phyloP scores from a whole-genome alignment of 2,797 vertebrate species.

The Scolopax rusticola region DNA sequence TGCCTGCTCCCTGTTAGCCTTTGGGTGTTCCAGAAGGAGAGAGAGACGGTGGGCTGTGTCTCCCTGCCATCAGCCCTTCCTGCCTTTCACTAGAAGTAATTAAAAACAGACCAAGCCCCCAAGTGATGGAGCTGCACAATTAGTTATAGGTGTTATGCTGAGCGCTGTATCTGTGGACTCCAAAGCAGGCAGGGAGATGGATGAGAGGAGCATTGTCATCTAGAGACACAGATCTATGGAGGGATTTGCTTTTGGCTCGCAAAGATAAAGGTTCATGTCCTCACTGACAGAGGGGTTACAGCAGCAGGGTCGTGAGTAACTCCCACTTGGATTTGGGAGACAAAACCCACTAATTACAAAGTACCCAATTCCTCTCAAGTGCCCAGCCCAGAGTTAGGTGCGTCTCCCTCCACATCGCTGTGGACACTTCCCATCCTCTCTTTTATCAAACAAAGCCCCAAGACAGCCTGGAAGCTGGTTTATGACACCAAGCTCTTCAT shows the following conservation, averaged over 20 bases:
- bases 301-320: accelerated
- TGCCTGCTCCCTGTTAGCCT: neutral
- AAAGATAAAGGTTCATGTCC: neutral
- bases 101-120: neutral
- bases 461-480: neutral
- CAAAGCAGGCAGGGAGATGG: neutral
- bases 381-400: neutral
- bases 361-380: accelerated
- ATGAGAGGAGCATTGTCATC: neutral
- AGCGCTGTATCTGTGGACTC: neutral
- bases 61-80: neutral
- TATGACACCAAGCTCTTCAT: neutral
- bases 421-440: neutral
- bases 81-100: neutral
- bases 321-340: neutral
- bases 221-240: neutral
- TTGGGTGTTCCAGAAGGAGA: neutral
- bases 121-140: neutral
- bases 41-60: neutral
- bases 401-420: neutral
- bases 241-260: accelerated
- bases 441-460: neutral
- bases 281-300: neutral
- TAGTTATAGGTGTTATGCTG: neutral
- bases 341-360: too few species aligned